Conservation (phyloP, 2,797 vertebrate species). For the Fistularia commersonii region DNA sequence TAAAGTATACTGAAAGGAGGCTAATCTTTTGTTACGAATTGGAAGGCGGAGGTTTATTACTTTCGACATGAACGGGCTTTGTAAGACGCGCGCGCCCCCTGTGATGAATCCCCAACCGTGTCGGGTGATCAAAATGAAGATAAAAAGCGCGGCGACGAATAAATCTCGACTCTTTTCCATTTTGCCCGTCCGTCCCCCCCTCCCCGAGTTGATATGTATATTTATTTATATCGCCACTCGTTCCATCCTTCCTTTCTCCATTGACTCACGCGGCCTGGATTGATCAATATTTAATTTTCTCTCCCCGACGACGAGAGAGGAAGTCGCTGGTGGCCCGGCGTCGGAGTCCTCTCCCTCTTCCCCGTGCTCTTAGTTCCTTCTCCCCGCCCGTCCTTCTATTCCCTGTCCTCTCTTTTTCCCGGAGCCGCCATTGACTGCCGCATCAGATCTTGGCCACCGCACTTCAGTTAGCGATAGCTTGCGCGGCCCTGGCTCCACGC, state of each 20-base stretch:
- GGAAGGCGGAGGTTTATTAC: too few species aligned
- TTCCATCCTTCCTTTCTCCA: slow-evolving; percentile 48
- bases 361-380: slow-evolving; percentile 26
- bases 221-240: slow-evolving; percentile 65
- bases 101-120: neutral
- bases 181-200: slow-evolving; percentile 33
- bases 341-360: slow-evolving; percentile 4
- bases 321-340: too few species aligned
- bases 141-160: slow-evolving; percentile 32
- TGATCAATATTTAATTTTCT: slow-evolving; percentile 96
- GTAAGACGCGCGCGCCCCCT: slow-evolving; percentile 9
- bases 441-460: slow-evolving; percentile 18
- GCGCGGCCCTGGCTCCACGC: too few species aligned
- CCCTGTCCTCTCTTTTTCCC: slow-evolving; percentile 1
- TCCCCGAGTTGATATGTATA: slow-evolving; percentile 60
- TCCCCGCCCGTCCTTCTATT: slow-evolving; percentile 14
- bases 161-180: slow-evolving; percentile 40
- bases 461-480: slow-evolving; percentile 20
- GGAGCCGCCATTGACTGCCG: slow-evolving; percentile 21
- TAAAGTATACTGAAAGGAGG: slow-evolving; percentile 70
- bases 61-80: too few species aligned
- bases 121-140: slow-evolving; percentile 31
- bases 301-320: slow-evolving; percentile 65
- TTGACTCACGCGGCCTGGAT: slow-evolving; percentile 76
- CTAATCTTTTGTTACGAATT: slow-evolving; percentile 38